phyloP scores from a whole-genome alignment of 2,888 invertebrate species.

The Ichneumon xanthorius region DNA sequence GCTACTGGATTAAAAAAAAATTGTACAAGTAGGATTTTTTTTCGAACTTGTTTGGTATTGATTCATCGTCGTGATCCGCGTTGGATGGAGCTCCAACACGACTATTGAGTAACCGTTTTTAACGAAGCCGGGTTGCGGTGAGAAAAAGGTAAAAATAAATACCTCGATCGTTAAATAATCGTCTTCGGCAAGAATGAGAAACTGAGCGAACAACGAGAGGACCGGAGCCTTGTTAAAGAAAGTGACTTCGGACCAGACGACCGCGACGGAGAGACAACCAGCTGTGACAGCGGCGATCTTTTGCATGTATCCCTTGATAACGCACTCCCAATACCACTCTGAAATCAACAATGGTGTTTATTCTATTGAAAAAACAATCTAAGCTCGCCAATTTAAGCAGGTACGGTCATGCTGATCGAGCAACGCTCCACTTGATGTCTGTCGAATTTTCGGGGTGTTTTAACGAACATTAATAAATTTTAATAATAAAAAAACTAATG shows the following conservation, averaged over 20 bases:
- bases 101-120: background rate
- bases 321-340: slow-evolving; percentile 99
- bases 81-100: too few species aligned
- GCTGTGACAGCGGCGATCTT: slow-evolving; percentile 90
- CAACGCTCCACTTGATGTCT: background rate
- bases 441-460: background rate
- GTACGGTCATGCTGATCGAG: background rate
- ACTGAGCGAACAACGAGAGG: slow-evolving; percentile 97
- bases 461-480: background rate
- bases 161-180: slow-evolving; percentile 98
- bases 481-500: background rate
- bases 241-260: slow-evolving; percentile 99
- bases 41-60: too few species aligned
- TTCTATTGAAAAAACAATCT: background rate
- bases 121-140: background rate
- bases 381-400: slow-evolving; percentile 12
- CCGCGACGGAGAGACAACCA: slow-evolving; percentile 93
- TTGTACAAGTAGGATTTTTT: too few species aligned
- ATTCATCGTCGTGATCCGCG: too few species aligned
- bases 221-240: slow-evolving; percentile 98
- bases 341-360: slow-evolving; percentile 77
- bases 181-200: slow-evolving; percentile 93
- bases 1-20: too few species aligned
- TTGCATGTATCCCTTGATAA: slow-evolving; percentile 91
- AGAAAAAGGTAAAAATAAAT: slow-evolving; percentile 71